Evolutionary conservation across 2,797 vertebrate species (phyloP).

Genomic region (Pseudopleuronectes americanus): DNA sequence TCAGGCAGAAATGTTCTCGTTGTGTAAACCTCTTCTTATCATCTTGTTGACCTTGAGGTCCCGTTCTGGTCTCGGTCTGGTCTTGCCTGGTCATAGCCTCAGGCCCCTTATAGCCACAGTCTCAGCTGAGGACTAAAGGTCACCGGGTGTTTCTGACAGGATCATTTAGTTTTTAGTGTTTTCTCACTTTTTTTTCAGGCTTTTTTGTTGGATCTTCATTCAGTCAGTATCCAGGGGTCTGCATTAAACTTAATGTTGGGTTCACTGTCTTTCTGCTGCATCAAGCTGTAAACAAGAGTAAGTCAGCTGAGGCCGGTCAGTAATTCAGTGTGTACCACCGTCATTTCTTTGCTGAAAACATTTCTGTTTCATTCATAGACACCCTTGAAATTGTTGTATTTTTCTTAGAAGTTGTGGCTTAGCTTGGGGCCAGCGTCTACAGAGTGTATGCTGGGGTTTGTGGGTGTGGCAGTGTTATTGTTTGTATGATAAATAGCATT

Average conservation of each 20-base stretch:
- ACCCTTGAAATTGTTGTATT: not conserved
- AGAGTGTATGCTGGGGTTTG: not conserved
- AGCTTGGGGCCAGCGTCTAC: not conserved
- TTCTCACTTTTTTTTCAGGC: not conserved
- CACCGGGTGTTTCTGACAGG: too few species aligned
- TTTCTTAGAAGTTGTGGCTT: not conserved
- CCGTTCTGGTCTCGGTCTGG: too few species aligned
- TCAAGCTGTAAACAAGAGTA: not conserved
- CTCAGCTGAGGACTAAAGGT: too few species aligned
- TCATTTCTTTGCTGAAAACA: not conserved
- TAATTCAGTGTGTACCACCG: not conserved
- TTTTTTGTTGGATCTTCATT: not conserved
- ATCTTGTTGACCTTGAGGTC: not conserved
- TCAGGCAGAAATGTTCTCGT: not conserved
- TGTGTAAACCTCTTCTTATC: not conserved
- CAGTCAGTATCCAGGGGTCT: not conserved
- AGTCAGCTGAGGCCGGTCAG: not conserved
- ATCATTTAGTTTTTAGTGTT: not conserved
- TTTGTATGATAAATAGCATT: not conserved
- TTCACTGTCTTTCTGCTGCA: not conserved
- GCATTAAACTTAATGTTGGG: not conserved
- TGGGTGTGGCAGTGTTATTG: conserved; percentile 2
- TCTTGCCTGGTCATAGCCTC: too few species aligned
- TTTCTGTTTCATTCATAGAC: not conserved
- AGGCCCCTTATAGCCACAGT: not conserved